A percentile compares a stretch with the other conserved stretches of the same genome.
These are phyloP conservation scores for Drosophila paulistorum DNA, from an alignment of 1,140 invertebrate species.

Conservation along the genomic window DNA sequence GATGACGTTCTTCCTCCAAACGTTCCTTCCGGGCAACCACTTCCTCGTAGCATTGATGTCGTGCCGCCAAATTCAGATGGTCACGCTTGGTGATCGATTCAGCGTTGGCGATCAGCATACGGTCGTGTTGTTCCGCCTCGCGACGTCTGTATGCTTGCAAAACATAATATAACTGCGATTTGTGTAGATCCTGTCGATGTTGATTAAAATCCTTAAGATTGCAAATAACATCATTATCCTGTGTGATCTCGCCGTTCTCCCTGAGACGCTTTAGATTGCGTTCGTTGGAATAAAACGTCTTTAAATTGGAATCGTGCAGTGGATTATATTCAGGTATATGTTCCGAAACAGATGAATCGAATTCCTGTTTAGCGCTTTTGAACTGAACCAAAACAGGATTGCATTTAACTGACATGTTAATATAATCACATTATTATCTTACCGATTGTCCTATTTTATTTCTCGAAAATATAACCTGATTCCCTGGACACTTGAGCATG, in stretches of 20 bases:
- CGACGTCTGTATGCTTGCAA: slow-evolving; percentile 68
- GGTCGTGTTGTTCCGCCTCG: slow-evolving; percentile 71
- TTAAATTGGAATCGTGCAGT: slow-evolving; percentile 75
- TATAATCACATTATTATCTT: slow-evolving; percentile 3
- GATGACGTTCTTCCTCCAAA: slow-evolving; percentile 46
- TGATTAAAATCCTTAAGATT: slow-evolving; percentile 80
- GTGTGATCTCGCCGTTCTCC: slow-evolving; percentile 74
- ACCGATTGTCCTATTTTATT: slow-evolving; percentile 77
- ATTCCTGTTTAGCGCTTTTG: slow-evolving; percentile 68
- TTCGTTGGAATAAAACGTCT: slow-evolving; percentile 73
- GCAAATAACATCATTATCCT: slow-evolving; percentile 78
- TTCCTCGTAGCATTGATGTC: slow-evolving; percentile 59
- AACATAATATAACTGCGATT: slow-evolving; percentile 70
- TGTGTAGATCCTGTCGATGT: slow-evolving; percentile 80
- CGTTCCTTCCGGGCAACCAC: slow-evolving; percentile 55
- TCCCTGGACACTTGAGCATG: slow-evolving; percentile 77
- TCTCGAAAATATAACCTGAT: slow-evolving; percentile 79
- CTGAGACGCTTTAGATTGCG: slow-evolving; percentile 69
- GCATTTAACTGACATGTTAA: background rate
- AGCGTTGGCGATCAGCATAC: slow-evolving; percentile 68
- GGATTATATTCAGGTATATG: slow-evolving; percentile 75
- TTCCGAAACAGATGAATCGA: slow-evolving; percentile 57
- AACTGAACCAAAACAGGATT: slow-evolving; percentile 40
- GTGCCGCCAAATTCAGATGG: slow-evolving; percentile 52
- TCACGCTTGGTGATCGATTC: slow-evolving; percentile 69